A percentile compares a stretch with the other conserved stretches of the same genome.
These are phyloP conservation scores for Muschampia plurimacula DNA, from an alignment of 2,888 invertebrate genomes.

Conservation along the genomic window DNA sequence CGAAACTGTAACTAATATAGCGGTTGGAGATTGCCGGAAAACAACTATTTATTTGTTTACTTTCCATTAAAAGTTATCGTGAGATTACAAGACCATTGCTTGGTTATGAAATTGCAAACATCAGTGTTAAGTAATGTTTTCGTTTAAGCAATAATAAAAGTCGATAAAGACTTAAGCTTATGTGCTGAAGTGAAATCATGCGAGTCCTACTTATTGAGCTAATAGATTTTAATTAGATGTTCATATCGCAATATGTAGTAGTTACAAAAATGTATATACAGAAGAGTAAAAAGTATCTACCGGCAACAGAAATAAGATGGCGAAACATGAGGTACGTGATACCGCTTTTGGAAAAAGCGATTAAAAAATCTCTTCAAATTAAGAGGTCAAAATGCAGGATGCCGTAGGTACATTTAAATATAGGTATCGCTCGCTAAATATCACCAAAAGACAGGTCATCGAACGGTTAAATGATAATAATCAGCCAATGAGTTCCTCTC, in stretches of 20 bases:
- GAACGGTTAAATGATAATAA: constrained; percentile 10
- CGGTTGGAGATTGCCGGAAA: constrained; percentile 35
- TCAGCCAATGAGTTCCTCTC: background rate
- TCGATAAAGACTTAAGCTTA: background rate
- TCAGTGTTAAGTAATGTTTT: constrained; percentile 7
- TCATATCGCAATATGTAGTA: background rate
- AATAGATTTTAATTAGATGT: background rate
- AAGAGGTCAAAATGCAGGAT: background rate
- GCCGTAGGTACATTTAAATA: background rate
- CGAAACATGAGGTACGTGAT: no score
- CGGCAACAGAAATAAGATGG: no score
- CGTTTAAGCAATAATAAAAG: constrained; percentile 2
- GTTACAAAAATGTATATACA: background rate
- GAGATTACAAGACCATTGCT: constrained; percentile 19
- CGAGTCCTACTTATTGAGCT: background rate
- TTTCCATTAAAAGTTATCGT: constrained; percentile 19
- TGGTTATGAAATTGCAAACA: constrained; percentile 13
- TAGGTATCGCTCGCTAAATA: background rate
- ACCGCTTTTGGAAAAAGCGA: background rate
- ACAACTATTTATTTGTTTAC: constrained; percentile 34
- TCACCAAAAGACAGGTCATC: background rate
- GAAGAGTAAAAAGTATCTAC: no score
- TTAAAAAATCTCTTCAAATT: background rate
- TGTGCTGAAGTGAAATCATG: background rate
- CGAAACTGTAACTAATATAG: constrained; percentile 39